A percentile compares a stretch with the other conserved stretches of the same genome.
phyloP scores from a whole-genome alignment of 2,113 vertebrate genomes.

The Muntiacus reevesi region DNA sequence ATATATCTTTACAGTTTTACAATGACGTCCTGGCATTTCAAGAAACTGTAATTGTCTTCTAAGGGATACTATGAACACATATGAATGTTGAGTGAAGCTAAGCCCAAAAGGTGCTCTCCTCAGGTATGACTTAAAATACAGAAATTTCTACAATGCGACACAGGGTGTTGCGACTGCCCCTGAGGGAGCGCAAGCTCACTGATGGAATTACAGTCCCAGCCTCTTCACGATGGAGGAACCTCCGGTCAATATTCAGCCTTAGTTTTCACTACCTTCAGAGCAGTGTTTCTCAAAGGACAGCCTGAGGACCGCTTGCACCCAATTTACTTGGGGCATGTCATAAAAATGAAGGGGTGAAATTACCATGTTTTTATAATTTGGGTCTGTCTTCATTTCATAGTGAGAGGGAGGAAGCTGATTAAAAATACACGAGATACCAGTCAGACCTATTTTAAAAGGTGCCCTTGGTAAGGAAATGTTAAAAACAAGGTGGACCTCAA shows the following conservation, averaged over 20 bases:
- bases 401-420: neutral
- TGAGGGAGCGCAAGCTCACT: neutral
- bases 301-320: neutral
- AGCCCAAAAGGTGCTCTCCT: constrained; percentile 19
- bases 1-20: constrained; percentile 20
- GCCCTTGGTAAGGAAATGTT: neutral
- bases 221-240: neutral
- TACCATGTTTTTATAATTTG: neutral
- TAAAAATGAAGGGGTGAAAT: constrained; percentile 9
- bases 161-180: neutral
- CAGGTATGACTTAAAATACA: constrained; percentile 23
- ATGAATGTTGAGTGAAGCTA: neutral
- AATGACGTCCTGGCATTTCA: constrained; percentile 7
- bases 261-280: neutral
- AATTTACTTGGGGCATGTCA: neutral
- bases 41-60: constrained; percentile 36
- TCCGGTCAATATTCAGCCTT: neutral
- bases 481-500: neutral
- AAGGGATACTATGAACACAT: constrained; percentile 15
- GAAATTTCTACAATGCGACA: neutral
- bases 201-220: constrained; percentile 9
- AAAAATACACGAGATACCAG: neutral
- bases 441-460: constrained; percentile 40
- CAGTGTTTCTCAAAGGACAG: neutral
- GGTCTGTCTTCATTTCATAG: constrained; percentile 18